A percentile compares a stretch with the other conserved stretches of the same genome.
These are phyloP conservation scores for Aphodius granarius DNA, from an alignment of 2,888 invertebrate genomes.

Conservation along the genomic window DNA sequence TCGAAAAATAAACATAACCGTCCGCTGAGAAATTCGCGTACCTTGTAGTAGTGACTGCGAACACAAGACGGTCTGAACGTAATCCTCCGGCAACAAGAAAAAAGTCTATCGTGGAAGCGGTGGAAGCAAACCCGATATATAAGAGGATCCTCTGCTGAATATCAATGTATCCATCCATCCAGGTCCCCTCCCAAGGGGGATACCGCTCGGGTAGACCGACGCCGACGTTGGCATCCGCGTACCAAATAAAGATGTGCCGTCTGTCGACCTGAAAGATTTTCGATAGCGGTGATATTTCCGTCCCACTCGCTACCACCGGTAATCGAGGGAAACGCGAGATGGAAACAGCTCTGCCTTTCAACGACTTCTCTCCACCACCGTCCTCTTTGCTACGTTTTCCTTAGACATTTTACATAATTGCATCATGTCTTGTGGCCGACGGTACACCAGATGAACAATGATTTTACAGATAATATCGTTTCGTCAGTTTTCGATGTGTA, in stretches of 20 bases:
- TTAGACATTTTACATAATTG: constrained; percentile 45
- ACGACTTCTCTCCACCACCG: background rate
- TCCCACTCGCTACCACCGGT: background rate
- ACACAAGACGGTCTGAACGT: background rate
- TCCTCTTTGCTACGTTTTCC: constrained; percentile 13
- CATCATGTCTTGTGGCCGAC: constrained; percentile 36
- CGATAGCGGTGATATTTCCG: background rate
- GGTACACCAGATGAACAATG: background rate
- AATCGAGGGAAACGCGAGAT: background rate
- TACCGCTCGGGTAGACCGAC: constrained; percentile 38
- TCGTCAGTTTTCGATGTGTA: background rate
- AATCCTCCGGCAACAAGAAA: background rate
- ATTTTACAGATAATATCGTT: background rate
- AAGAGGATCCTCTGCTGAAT: constrained; percentile 20
- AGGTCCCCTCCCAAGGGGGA: constrained; percentile 25
- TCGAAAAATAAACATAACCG: background rate
- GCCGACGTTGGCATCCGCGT: constrained; percentile 39
- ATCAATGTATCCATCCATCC: constrained; percentile 17
- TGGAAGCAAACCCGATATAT: constrained; percentile 25
- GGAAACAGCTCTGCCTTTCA: background rate
- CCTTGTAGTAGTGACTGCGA: background rate
- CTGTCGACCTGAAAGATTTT: constrained; percentile 14
- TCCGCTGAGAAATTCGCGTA: background rate
- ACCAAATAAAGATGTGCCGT: constrained; percentile 40
- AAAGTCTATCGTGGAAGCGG: background rate